Conservation (phyloP, 2,888 invertebrate genomes). For the Drosophila falleni region DNA sequence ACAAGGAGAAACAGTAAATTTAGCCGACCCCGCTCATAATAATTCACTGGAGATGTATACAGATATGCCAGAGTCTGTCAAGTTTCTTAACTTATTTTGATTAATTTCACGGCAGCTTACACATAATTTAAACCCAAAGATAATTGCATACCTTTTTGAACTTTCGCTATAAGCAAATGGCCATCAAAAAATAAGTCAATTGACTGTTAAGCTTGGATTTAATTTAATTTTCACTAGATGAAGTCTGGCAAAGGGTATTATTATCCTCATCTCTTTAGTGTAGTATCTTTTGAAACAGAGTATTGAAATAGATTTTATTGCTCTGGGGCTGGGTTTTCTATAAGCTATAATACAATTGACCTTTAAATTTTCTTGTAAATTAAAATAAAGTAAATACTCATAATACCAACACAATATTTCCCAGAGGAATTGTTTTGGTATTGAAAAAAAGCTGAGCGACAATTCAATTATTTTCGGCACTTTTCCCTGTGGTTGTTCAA, state of each 20-base stretch:
- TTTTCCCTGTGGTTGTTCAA: not conserved
- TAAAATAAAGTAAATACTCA: not conserved
- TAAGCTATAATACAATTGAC: not conserved
- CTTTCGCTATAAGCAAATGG: not conserved
- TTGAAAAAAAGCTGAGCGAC: not conserved
- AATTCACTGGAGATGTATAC: constrained; percentile 1
- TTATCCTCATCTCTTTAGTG: not conserved
- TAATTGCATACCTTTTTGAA: constrained; percentile 9
- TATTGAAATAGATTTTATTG: not conserved
- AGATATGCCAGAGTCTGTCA: constrained; percentile 22
- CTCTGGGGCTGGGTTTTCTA: not conserved
- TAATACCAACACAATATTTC: not conserved
- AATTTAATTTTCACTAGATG: constrained; percentile 10
- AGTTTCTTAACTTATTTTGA: constrained; percentile 37
- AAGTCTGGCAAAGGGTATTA: not conserved
- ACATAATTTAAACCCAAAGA: constrained; percentile 23
- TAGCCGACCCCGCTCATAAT: not conserved
- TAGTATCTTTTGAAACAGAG: not conserved
- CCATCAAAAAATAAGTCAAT: constrained; percentile 16
- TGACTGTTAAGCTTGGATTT: constrained; percentile 11
- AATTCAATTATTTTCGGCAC: not conserved
- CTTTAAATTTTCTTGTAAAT: not conserved
- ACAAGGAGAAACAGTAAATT: not conserved
- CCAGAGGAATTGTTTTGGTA: not conserved
- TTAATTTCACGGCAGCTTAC: constrained; percentile 45